A percentile compares a stretch with the other conserved stretches of the same genome.
phyloP scores from a whole-genome alignment of 1,140 invertebrate genomes.

The Nymphalis io region DNA sequence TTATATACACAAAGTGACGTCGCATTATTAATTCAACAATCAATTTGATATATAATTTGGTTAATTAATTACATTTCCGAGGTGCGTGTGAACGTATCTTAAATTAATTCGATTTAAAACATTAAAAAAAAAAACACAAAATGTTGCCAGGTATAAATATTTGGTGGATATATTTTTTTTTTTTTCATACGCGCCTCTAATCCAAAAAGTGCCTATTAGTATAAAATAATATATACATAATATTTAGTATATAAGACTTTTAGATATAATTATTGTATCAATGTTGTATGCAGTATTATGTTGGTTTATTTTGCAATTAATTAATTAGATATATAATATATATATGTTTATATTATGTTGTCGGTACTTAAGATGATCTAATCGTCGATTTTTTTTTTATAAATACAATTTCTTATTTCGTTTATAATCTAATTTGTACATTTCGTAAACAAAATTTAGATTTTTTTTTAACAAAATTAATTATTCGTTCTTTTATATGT shows the following conservation, averaged over 20 bases:
- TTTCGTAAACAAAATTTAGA: too few relatives aligned
- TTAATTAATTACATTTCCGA: conserved; percentile 28
- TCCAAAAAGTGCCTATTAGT: conserved; percentile 77
- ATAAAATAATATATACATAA: conserved; percentile 53
- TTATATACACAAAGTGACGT: neutral
- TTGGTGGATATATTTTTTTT: neutral
- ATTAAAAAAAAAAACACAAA: neutral
- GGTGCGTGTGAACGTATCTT: conserved; percentile 3
- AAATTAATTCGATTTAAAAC: too few relatives aligned
- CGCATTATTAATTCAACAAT: neutral
- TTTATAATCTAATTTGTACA: too few relatives aligned
- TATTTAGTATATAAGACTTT: conserved; percentile 41
- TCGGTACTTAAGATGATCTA: conserved; percentile 31
- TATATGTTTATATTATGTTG: conserved; percentile 9
- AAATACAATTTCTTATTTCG: neutral
- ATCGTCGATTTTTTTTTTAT: conserved; percentile 25
- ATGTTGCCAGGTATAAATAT: conserved; percentile 8
- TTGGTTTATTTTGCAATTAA: conserved; percentile 36
- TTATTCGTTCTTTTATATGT: too few relatives aligned
- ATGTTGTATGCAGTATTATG: conserved; percentile 45
- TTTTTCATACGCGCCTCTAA: conserved; percentile 37
- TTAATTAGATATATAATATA: conserved; percentile 13
- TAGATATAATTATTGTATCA: conserved; percentile 41
- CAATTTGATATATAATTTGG: neutral
- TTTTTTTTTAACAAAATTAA: too few relatives aligned